These are phyloP conservation scores for Trissoscelio sp. DNA, from an alignment of 2,888 invertebrate genomes.

Conservation along the genomic window DNA sequence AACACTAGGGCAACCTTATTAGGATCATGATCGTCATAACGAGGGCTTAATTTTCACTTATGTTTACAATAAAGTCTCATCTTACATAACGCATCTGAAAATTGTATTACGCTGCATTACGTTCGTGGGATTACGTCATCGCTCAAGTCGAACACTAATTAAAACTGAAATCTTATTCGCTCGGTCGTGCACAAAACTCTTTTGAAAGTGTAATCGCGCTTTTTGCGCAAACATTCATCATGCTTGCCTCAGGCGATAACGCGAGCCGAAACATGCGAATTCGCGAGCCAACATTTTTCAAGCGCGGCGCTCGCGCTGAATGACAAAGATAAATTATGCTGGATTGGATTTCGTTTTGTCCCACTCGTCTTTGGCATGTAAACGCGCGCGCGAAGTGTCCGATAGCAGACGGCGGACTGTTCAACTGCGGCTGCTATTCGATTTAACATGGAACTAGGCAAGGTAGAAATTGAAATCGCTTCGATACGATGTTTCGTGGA, in stretches of 20 bases:
- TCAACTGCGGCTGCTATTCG: conserved; percentile 60
- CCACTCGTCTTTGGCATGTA: conserved; percentile 56
- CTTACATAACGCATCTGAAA: conserved; percentile 22
- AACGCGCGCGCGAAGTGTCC: conserved; percentile 56
- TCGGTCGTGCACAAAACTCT: conserved; percentile 31
- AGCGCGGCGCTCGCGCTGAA: not conserved
- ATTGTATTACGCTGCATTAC: not conserved
- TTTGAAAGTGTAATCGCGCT: conserved; percentile 27
- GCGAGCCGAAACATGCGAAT: conserved; percentile 34
- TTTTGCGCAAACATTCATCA: conserved; percentile 39
- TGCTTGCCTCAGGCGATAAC: conserved; percentile 30
- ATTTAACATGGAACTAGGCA: conserved; percentile 59
- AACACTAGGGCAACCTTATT: not conserved
- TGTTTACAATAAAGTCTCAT: conserved; percentile 15
- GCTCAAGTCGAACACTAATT: conserved; percentile 21
- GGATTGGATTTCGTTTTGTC: conserved; percentile 64
- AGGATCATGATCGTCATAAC: not conserved
- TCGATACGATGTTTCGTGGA: conserved; percentile 55
- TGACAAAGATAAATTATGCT: conserved; percentile 60
- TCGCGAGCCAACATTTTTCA: conserved; percentile 49
- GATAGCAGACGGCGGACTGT: conserved; percentile 63
- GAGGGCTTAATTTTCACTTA: not conserved
- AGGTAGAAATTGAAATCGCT: conserved; percentile 63
- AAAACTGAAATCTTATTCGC: conserved; percentile 32
- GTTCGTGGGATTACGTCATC: not conserved